Conservation (phyloP, 2,888 invertebrate species). For the Vesta saturnalis region DNA sequence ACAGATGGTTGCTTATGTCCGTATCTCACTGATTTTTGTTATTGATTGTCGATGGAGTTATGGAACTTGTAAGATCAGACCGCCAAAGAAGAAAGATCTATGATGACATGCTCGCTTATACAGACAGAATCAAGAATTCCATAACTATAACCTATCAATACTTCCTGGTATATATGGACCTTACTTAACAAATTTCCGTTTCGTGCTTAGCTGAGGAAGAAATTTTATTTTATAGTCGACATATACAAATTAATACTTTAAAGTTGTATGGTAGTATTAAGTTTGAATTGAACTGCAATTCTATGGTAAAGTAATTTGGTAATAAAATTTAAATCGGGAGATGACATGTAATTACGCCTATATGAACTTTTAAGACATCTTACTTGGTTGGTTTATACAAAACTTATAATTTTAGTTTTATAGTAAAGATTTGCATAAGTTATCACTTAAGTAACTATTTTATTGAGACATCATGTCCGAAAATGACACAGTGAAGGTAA, state of each 20-base stretch:
- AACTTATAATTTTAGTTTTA: slow-evolving; percentile 16
- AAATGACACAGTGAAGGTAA: background rate
- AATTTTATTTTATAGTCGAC: too few species aligned
- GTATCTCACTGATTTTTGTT: slow-evolving; percentile 43
- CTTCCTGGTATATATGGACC: slow-evolving; percentile 11
- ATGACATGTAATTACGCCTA: too few species aligned
- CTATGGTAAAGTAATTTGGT: too few species aligned
- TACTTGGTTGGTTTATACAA: slow-evolving; percentile 14
- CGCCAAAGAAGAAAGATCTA: slow-evolving; percentile 40
- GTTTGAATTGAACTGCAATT: too few species aligned
- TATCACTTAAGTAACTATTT: slow-evolving; percentile 13
- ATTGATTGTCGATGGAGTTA: slow-evolving; percentile 40
- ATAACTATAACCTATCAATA: slow-evolving; percentile 16
- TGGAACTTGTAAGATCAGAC: slow-evolving; percentile 39
- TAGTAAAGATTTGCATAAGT: slow-evolving; percentile 20
- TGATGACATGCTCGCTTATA: slow-evolving; percentile 27
- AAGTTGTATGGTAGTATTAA: too few species aligned
- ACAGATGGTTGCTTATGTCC: slow-evolving; percentile 37
- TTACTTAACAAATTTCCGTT: background rate
- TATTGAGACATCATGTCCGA: slow-evolving; percentile 18
- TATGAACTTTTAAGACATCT: too few species aligned
- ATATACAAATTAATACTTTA: too few species aligned
- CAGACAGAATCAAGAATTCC: slow-evolving; percentile 21
- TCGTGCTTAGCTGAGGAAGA: too few species aligned
- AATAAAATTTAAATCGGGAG: too few species aligned